Conservation (phyloP, 2,797 vertebrate genomes). For the Muraenolepis orangiensis region DNA sequence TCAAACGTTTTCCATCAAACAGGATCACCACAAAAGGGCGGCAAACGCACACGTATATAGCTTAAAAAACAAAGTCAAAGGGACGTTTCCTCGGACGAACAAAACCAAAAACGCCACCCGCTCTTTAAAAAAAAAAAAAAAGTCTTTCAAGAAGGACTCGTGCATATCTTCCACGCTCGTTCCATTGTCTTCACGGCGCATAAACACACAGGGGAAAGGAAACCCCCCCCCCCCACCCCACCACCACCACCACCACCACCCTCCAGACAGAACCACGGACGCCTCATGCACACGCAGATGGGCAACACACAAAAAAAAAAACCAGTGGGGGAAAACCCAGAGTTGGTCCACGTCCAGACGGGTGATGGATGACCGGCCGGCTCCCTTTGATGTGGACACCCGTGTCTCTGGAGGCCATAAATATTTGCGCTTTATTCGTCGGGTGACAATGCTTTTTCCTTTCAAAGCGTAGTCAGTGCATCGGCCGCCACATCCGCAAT, state of each 20-base stretch:
- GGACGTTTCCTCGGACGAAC: background rate
- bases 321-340: background rate
- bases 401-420: background rate
- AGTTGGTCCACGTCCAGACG: background rate
- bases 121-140: background rate
- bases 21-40: too few relatives aligned
- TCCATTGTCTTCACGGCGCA: background rate
- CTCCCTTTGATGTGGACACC: background rate
- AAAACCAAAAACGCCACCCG: background rate
- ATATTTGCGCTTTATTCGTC: background rate
- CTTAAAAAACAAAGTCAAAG: too few relatives aligned
- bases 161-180: background rate
- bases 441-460: background rate
- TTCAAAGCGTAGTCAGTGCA: background rate
- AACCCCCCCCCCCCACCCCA: background rate
- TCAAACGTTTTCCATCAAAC: too few relatives aligned
- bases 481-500: background rate
- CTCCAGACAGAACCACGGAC: background rate
- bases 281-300: too few relatives aligned
- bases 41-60: too few relatives aligned
- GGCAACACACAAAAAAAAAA: too few relatives aligned
- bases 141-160: background rate
- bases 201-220: background rate
- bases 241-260: background rate
- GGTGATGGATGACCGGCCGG: background rate